Percentiles rank a stretch among this genome's conserved stretches.
phyloP scores from a whole-genome alignment of 2,797 vertebrate genomes.

The Pseudochirops corinnae region DNA sequence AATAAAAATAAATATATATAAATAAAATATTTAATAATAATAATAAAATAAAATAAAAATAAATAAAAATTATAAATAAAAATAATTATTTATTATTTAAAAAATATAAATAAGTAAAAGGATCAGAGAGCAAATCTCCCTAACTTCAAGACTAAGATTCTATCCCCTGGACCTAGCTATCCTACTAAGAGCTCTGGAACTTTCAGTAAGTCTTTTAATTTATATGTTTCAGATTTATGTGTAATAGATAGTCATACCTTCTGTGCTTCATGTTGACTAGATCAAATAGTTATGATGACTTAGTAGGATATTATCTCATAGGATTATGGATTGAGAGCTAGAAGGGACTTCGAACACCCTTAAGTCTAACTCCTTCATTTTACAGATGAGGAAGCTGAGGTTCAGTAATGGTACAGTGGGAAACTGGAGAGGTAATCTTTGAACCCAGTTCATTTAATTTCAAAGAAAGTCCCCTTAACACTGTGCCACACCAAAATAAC shows the following conservation, averaged over 20 bases:
- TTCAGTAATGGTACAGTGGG: neutral
- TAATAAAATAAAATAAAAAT: too few relatives aligned
- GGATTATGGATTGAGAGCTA: neutral
- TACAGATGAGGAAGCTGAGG: neutral
- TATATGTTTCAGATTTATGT: neutral
- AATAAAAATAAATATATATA: too few relatives aligned
- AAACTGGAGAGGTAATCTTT: neutral
- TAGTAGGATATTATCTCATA: neutral
- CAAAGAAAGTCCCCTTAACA: neutral
- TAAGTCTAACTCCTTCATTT: neutral
- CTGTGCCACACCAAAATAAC: neutral
- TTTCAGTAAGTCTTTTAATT: neutral
- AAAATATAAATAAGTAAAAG: too few relatives aligned
- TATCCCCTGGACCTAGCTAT: neutral
- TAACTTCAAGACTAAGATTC: neutral
- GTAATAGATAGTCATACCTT: neutral
- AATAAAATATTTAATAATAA: too few relatives aligned
- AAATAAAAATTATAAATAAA: too few relatives aligned
- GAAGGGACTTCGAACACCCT: neutral
- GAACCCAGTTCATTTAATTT: neutral
- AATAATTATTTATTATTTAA: too few relatives aligned
- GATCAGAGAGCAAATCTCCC: neutral
- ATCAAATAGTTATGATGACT: neutral
- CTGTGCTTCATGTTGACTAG: neutral
- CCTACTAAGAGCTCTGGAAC: neutral